These are phyloP conservation scores for Macroglossus sobrinus DNA, from an alignment of 2,113 vertebrate genomes.

Conservation along the genomic window DNA sequence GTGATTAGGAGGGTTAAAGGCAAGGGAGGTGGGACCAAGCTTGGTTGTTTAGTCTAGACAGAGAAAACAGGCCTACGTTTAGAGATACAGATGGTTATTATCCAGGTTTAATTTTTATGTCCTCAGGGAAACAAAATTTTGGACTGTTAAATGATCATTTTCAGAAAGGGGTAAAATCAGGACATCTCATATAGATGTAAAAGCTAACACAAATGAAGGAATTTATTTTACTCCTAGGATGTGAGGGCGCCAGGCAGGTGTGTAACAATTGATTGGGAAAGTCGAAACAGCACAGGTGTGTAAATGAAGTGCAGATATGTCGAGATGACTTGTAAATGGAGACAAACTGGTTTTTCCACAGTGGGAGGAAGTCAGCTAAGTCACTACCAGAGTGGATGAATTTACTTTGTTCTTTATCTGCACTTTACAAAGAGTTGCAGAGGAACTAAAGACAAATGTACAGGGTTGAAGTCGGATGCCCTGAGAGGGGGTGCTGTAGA, in stretches of 20 bases:
- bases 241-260: background rate
- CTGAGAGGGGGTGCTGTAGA: background rate
- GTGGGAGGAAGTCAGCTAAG: background rate
- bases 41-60: background rate
- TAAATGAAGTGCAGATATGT: background rate
- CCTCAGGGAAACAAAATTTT: background rate
- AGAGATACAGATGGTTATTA: background rate
- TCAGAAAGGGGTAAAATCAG: background rate
- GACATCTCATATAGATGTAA: background rate
- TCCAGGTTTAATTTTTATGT: background rate
- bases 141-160: background rate
- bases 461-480: background rate
- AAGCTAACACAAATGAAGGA: background rate
- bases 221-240: background rate
- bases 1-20: background rate
- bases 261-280: accelerated
- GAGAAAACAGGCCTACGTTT: background rate
- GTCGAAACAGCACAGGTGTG: background rate
- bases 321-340: background rate
- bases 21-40: no score
- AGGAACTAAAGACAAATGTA: background rate
- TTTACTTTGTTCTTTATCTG: background rate
- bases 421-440: background rate
- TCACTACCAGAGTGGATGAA: background rate
- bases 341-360: background rate